A percentile compares a stretch with the other conserved stretches of the same genome.
phyloP scores from a whole-genome alignment of 2,797 vertebrate species.

The Xyrichtys novacula region DNA sequence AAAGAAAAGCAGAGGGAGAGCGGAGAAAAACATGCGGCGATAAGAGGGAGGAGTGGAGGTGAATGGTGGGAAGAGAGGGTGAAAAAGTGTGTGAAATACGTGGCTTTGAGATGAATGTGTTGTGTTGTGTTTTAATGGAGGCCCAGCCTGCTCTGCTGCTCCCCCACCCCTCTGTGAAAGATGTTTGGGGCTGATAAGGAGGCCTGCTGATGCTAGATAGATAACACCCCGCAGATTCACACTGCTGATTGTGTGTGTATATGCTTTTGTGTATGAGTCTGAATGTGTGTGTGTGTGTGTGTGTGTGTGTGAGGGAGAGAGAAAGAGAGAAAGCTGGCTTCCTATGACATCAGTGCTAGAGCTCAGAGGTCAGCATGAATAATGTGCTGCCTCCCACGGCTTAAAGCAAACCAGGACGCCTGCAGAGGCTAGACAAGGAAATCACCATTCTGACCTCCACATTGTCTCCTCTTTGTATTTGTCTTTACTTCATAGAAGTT shows the following conservation, averaged over 20 bases:
- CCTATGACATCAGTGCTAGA: slow-evolving; percentile 76
- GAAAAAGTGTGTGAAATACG: slow-evolving; percentile 65
- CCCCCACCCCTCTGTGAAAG: slow-evolving; percentile 67
- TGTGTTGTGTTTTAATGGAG: slow-evolving; percentile 81
- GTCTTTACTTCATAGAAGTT: not conserved
- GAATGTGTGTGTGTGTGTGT: slow-evolving; percentile 21
- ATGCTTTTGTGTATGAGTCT: slow-evolving; percentile 30
- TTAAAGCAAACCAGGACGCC: slow-evolving; percentile 66
- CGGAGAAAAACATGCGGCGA: slow-evolving; percentile 20
- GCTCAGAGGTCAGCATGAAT: slow-evolving; percentile 80
- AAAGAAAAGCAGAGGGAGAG: slow-evolving; percentile 50
- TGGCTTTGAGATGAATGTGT: slow-evolving; percentile 75
- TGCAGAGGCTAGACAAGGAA: slow-evolving; percentile 69
- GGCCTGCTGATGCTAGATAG: slow-evolving; percentile 79
- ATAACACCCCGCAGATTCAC: slow-evolving; percentile 78
- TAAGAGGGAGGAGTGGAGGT: slow-evolving; percentile 68
- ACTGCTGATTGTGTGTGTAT: slow-evolving; percentile 56
- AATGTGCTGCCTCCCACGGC: slow-evolving; percentile 73
- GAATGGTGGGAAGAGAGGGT: slow-evolving; percentile 59
- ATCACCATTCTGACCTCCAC: slow-evolving; percentile 50
- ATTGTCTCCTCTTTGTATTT: slow-evolving; percentile 4
- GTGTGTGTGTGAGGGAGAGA: slow-evolving; percentile 23
- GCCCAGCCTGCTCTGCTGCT: slow-evolving; percentile 55
- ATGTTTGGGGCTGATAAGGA: slow-evolving; percentile 79
- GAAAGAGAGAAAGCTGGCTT: slow-evolving; percentile 38